Conservation (phyloP, 1,140 invertebrate species). For the Drosophila albomicans region DNA sequence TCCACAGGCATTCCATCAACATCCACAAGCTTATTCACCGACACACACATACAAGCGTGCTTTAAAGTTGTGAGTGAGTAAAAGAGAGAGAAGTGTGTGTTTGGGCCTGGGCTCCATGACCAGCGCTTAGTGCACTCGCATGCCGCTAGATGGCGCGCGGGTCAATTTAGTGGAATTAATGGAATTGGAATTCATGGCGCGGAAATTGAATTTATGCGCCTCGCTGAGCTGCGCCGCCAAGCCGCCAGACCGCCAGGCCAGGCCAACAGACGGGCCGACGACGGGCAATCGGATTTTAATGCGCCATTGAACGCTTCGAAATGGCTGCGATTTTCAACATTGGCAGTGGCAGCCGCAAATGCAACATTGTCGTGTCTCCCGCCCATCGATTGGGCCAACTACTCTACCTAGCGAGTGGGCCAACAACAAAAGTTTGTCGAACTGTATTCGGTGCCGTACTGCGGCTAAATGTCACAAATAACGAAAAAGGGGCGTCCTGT, state of each 20-base stretch:
- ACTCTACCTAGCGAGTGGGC: neutral
- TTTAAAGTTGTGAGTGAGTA: constrained; percentile 44
- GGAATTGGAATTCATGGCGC: constrained; percentile 84
- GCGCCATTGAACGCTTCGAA: constrained; percentile 82
- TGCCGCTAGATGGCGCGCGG: constrained; percentile 83
- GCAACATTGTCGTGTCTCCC: constrained; percentile 14
- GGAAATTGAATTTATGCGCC: constrained; percentile 83
- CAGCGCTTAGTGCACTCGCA: constrained; percentile 64
- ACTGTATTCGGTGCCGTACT: constrained; percentile 26
- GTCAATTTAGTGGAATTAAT: constrained; percentile 85
- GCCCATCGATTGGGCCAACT: constrained; percentile 12
- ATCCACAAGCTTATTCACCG: constrained; percentile 27
- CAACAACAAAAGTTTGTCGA: constrained; percentile 39
- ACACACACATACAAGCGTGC: constrained; percentile 22
- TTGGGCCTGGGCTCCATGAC: constrained; percentile 17
- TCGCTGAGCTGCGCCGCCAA: constrained; percentile 47
- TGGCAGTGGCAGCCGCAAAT: constrained; percentile 49
- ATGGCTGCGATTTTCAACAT: constrained; percentile 71
- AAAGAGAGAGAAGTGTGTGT: too few relatives aligned
- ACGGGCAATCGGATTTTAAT: constrained; percentile 77
- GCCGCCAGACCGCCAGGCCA: constrained; percentile 54
- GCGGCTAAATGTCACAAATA: constrained; percentile 47
- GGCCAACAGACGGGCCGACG: constrained; percentile 44
- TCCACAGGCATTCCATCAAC: constrained; percentile 61
- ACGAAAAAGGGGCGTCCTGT: constrained; percentile 13